Conservation (phyloP, 2,113 vertebrate species). For the Ovis canadensis region DNA sequence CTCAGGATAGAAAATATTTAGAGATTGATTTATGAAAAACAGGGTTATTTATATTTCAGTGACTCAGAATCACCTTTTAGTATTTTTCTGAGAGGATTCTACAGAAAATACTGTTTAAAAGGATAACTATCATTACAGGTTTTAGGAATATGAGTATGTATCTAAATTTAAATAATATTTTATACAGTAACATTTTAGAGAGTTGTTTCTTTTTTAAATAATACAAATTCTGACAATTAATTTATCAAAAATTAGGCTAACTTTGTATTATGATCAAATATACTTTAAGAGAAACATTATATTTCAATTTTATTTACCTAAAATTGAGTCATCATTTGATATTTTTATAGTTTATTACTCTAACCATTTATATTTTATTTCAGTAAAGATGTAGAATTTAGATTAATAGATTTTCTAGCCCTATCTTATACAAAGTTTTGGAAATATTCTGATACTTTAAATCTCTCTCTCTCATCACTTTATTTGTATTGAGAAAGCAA, state of each 20-base stretch:
- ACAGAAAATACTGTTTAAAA: neutral
- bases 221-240: neutral
- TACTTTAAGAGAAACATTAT: neutral
- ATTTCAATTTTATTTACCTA: neutral
- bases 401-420: neutral
- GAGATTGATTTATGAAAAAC: constrained; percentile 34
- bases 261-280: neutral
- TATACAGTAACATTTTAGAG: neutral
- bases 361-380: neutral
- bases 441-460: neutral
- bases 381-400: neutral
- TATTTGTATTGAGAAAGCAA: neutral
- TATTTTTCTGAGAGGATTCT: neutral
- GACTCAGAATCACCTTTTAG: neutral
- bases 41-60: constrained; percentile 33
- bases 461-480: neutral
- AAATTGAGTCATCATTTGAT: neutral
- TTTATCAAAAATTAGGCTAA: neutral
- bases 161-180: neutral
- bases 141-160: neutral
- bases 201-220: neutral
- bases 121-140: neutral
- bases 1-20: neutral
- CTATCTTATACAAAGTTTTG: neutral
- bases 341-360: neutral